These are phyloP conservation scores for Lynx canadensis DNA, from an alignment of 2,113 vertebrate species.

Conservation along the genomic window DNA sequence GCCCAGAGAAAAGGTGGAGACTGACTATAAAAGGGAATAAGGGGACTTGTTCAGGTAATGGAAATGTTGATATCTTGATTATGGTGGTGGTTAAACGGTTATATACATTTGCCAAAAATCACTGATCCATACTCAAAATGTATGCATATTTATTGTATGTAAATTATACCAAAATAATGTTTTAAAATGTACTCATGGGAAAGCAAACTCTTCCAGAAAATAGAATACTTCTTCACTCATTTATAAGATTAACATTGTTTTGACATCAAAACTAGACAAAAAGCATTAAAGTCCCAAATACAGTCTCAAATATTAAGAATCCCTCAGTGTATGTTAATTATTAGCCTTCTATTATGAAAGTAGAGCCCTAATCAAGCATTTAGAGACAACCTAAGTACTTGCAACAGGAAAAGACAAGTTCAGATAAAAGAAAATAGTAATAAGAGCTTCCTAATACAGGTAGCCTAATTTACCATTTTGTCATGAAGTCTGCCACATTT, in stretches of 20 bases:
- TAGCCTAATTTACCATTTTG: background rate
- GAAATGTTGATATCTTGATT: background rate
- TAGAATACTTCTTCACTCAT: constrained; percentile 46
- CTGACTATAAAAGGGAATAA: background rate
- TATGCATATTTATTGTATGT: background rate
- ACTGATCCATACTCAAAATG: background rate
- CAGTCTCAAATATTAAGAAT: background rate
- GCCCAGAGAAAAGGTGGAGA: background rate
- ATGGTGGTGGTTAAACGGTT: background rate
- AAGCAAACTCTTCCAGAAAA: constrained; percentile 19
- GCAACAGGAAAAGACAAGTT: background rate
- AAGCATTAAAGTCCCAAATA: background rate
- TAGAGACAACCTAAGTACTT: background rate
- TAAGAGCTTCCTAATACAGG: background rate
- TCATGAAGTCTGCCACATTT: background rate
- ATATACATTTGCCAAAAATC: background rate
- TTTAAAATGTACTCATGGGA: background rate
- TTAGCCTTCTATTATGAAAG: background rate
- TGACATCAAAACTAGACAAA: constrained; percentile 8
- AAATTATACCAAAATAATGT: background rate
- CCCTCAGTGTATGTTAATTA: background rate
- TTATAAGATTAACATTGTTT: background rate
- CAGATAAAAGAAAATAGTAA: background rate
- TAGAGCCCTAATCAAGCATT: background rate
- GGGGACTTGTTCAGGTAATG: background rate